Conservation (phyloP, 2,888 invertebrate genomes). For the Noctua janthe region DNA sequence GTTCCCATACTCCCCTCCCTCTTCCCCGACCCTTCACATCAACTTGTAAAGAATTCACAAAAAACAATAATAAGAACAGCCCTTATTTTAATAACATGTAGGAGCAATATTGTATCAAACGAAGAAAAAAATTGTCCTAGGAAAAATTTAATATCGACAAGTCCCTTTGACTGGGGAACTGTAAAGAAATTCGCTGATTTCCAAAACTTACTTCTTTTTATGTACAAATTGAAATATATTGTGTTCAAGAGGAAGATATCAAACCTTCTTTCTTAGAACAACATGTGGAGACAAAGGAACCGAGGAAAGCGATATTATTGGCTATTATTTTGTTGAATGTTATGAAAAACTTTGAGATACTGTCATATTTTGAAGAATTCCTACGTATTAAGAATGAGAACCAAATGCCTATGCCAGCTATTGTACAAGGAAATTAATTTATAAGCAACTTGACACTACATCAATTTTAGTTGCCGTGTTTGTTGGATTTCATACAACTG, state of each 20-base stretch:
- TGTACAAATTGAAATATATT: conserved; percentile 73
- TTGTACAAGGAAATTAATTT: background rate
- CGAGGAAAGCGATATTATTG: background rate
- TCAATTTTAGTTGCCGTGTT: background rate
- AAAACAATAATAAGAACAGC: conserved; percentile 20
- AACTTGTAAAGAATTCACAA: conserved; percentile 22
- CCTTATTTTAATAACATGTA: conserved; percentile 28
- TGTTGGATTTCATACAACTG: background rate
- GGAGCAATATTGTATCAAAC: conserved; percentile 38
- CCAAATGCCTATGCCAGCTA: no score
- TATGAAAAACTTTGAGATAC: background rate
- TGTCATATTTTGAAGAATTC: background rate
- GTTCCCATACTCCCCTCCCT: background rate
- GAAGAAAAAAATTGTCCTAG: conserved; percentile 18
- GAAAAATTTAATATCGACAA: conserved; percentile 71
- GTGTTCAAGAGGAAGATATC: conserved; percentile 47
- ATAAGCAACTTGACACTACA: background rate
- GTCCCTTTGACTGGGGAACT: conserved; percentile 66
- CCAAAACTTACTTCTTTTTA: conserved; percentile 67
- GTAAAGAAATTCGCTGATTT: conserved; percentile 69
- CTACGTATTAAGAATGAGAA: background rate
- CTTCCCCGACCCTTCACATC: background rate
- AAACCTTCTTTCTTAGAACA: conserved; percentile 41
- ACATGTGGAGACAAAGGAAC: conserved; percentile 46
- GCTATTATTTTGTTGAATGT: conserved; percentile 11